phyloP scores from a whole-genome alignment of 2,113 vertebrate genomes.

The Oxyura jamaicensis region DNA sequence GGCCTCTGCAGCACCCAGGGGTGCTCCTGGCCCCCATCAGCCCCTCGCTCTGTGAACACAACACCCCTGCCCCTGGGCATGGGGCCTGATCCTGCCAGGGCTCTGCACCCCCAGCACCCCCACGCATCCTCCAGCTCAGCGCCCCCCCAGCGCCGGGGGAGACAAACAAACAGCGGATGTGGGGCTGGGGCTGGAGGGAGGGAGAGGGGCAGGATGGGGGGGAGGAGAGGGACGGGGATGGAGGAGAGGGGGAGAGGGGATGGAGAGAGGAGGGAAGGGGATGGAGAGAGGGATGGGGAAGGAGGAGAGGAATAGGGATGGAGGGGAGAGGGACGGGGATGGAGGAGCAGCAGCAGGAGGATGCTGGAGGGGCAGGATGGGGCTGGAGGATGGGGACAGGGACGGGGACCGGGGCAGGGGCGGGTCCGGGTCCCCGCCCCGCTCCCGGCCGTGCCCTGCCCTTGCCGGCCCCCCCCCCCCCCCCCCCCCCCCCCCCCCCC shows the following conservation, averaged over 20 bases:
- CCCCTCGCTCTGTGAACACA: no score
- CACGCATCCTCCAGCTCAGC: neutral
- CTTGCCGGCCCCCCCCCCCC: neutral
- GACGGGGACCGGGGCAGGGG: neutral
- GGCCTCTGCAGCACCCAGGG: accelerated
- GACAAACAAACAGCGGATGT: neutral
- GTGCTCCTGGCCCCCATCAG: neutral
- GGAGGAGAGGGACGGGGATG: neutral
- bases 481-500: neutral
- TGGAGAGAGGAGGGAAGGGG: no score
- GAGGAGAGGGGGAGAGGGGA: no score
- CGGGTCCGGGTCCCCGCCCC: neutral
- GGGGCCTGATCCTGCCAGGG: neutral
- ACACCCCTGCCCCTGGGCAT: neutral
- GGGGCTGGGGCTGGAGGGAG: neutral
- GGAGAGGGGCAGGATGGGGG: neutral
- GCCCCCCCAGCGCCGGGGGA: neutral
- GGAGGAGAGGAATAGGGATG: no score
- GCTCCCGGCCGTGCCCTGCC: neutral
- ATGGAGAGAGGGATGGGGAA: no score
- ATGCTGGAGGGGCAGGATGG: neutral
- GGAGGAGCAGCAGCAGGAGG: neutral
- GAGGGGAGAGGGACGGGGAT: no score
- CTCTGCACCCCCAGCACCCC: neutral
- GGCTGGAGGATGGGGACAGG: neutral